A percentile compares a stretch with the other conserved stretches of the same genome.
phyloP scores from a whole-genome alignment of 2,888 invertebrate species.

The Vandiemenella viatica region DNA sequence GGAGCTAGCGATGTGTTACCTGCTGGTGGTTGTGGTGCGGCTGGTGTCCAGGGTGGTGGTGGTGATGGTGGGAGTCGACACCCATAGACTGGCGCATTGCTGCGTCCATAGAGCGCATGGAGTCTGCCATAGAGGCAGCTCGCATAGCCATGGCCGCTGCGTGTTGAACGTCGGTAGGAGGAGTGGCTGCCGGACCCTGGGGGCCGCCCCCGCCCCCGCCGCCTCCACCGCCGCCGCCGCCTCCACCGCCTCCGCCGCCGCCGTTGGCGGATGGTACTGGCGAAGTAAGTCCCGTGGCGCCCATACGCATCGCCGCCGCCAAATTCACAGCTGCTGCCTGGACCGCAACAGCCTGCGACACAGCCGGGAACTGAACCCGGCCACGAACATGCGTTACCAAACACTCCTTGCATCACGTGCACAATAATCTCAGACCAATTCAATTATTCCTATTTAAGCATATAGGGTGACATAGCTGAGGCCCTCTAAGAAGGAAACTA shows the following conservation, averaged over 20 bases:
- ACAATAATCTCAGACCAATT: too few relatives aligned
- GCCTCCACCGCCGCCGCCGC: constrained; percentile 4
- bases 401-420: too few relatives aligned
- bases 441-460: too few relatives aligned
- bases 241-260: constrained; percentile 12
- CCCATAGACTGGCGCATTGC: constrained; percentile 32
- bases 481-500: too few relatives aligned
- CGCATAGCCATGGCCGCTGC: constrained; percentile 43
- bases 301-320: constrained; percentile 53
- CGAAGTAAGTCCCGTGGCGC: constrained; percentile 18
- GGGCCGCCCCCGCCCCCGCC: constrained; percentile 5
- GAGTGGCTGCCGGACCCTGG: constrained; percentile 26
- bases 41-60: constrained; percentile 26
- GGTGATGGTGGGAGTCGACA: constrained; percentile 28
- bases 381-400: too few relatives aligned
- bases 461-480: too few relatives aligned
- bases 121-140: constrained; percentile 38
- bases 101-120: constrained; percentile 30
- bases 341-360: constrained; percentile 39
- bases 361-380: too few relatives aligned
- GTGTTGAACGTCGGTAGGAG: constrained; percentile 21
- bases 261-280: constrained; percentile 17
- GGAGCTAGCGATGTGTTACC: too few relatives aligned
- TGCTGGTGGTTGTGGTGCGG: constrained; percentile 23
- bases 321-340: constrained; percentile 61